A percentile compares a stretch with the other conserved stretches of the same genome.
These are phyloP conservation scores for Aythya baeri DNA, from an alignment of 2,113 vertebrate species.

Conservation along the genomic window DNA sequence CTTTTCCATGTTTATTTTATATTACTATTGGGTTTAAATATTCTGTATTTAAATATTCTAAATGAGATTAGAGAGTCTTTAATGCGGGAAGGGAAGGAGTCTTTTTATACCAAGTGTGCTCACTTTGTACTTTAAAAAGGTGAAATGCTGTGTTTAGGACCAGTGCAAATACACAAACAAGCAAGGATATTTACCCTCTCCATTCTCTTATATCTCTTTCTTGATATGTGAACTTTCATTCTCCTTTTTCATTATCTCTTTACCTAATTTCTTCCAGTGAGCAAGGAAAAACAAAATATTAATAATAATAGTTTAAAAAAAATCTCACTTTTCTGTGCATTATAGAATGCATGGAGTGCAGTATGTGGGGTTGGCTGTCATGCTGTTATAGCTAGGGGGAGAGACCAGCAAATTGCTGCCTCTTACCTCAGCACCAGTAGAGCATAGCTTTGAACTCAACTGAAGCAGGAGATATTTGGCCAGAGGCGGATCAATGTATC, in stretches of 20 bases:
- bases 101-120: neutral
- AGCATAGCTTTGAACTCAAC: neutral
- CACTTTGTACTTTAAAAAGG: neutral
- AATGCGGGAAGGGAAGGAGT: neutral
- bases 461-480: neutral
- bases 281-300: accelerated
- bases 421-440: neutral
- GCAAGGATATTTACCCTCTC: neutral
- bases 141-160: neutral
- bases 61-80: neutral
- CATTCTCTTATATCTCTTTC: neutral
- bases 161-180: neutral
- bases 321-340: neutral
- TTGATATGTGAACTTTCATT: neutral
- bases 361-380: too few relatives aligned
- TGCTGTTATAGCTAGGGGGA: accelerated
- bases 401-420: neutral
- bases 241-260: neutral
- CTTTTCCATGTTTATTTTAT: neutral
- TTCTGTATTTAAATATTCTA: neutral
- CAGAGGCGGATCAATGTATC: neutral
- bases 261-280: neutral
- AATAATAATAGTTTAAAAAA: too few relatives aligned
- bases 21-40: neutral
- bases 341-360: neutral